These are phyloP conservation scores for Vespertilio murinus DNA, from an alignment of 2,797 vertebrate genomes.

Conservation along the genomic window DNA sequence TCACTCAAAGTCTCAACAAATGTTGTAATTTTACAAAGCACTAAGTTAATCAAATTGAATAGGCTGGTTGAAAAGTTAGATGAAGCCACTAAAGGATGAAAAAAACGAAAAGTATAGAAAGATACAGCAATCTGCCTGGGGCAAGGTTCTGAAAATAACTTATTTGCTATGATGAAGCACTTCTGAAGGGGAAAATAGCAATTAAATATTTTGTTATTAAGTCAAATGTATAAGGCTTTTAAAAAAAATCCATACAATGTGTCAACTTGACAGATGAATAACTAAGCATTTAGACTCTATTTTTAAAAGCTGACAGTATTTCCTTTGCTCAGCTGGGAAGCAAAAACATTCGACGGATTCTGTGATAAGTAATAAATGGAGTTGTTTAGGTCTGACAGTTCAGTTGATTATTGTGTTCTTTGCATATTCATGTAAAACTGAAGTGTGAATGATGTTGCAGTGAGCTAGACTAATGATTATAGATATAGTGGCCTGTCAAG, in stretches of 20 bases:
- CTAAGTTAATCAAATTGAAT: constrained; percentile 26
- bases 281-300: constrained; percentile 28
- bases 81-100: not conserved
- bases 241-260: not conserved
- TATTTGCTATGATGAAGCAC: not conserved
- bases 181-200: not conserved
- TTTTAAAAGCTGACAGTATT: constrained; percentile 58
- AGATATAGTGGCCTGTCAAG: constrained; percentile 75
- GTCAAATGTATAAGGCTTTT: not conserved
- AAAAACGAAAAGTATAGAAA: not conserved
- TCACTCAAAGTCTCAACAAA: constrained; percentile 44
- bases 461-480: constrained; percentile 87
- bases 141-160: constrained; percentile 22
- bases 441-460: constrained; percentile 76
- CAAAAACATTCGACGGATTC: constrained; percentile 62
- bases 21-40: constrained; percentile 51
- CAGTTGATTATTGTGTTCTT: constrained; percentile 68
- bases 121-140: not conserved
- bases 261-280: constrained; percentile 39
- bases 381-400: constrained; percentile 71
- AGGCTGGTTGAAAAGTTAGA: not conserved
- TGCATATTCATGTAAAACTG: constrained; percentile 78
- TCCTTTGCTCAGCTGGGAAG: constrained; percentile 55
- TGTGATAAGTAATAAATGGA: constrained; percentile 59
- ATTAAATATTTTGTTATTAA: constrained; percentile 29